Evolutionary conservation across 2,888 invertebrate species (phyloP).

Genomic region (Oligia fasciuncula): DNA sequence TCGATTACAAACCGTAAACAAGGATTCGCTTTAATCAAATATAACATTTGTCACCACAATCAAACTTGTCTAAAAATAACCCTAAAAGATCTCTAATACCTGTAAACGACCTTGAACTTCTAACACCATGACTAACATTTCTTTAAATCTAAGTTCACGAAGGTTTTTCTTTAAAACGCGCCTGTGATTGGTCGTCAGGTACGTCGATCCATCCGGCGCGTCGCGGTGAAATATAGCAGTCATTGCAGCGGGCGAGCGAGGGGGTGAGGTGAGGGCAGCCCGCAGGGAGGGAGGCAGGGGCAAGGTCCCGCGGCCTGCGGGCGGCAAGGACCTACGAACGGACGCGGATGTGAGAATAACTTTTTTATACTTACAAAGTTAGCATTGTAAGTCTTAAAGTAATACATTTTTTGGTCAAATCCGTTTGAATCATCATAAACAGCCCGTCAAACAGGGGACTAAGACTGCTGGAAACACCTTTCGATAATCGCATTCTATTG

Average conservation of each 20-base stretch:
- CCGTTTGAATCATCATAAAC: too few relatives aligned
- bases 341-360: constrained; percentile 39
- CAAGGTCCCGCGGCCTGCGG: constrained; percentile 37
- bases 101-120: constrained; percentile 21
- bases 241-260: constrained; percentile 53
- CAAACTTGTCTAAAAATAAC: not conserved
- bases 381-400: not conserved
- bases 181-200: constrained; percentile 58
- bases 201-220: constrained; percentile 53
- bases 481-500: not conserved
- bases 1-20: not conserved
- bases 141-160: constrained; percentile 36
- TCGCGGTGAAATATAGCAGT: constrained; percentile 61
- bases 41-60: not conserved
- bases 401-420: not conserved
- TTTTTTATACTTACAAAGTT: not conserved
- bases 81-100: not conserved
- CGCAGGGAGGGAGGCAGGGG: not conserved
- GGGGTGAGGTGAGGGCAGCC: constrained; percentile 18
- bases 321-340: constrained; percentile 45
- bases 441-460: too few relatives aligned
- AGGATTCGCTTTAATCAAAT: not conserved
- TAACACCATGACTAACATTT: constrained; percentile 21
- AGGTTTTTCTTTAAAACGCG: constrained; percentile 38
- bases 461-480: not conserved